Evolutionary conservation across 2,888 invertebrate genomes (phyloP), one percentile per base, ranked within the genome.

Genomic region (Standfussiana lucernea): DNA sequence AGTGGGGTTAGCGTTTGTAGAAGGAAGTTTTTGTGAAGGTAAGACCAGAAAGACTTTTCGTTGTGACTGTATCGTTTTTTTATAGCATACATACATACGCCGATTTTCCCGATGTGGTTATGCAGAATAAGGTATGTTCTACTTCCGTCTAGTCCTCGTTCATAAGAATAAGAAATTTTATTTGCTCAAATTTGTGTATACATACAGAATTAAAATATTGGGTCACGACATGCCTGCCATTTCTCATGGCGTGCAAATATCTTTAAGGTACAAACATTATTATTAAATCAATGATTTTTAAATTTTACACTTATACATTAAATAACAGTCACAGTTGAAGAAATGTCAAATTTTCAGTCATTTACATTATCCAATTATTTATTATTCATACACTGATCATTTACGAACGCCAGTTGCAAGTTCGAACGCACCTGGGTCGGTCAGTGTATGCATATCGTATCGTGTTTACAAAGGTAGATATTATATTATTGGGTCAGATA

Each of bases 1-100:
- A 1, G 0, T 72, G 7, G 13, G 21, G 61, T 80, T 84, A 81
- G n/a, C 32, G 4, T 37, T 40, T 40, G 13, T 13, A 21, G n/a
- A 1, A 24, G 11, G 18, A 18, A 5, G 5, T 18, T 35, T 11
- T 18, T 13, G 18, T 21, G 42, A 7, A n/a, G 11, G n/a, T 45
- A 35, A 45, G 10, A n/a, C 15, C 15, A 37, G 35, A 37, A 62
- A 37, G 7, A 62, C 56, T 56, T 15, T 28, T 56, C 28, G 15
- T 15, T 7, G 18, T 28, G 28, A 15, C 28, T 56, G 28, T 28
- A 15, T 56, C 7, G 50, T 15, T 56, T 28, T 56, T 28, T 28
- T 7, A 15, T 56, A 28, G 28, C 13, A 56, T 0, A 28, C 13
- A 2, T 56, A 56, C 2, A 0, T 53, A 53, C 1, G 13, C 28